Evolutionary conservation across 2,888 invertebrate genomes (phyloP).

Genomic region (Halictus ligatus): DNA sequence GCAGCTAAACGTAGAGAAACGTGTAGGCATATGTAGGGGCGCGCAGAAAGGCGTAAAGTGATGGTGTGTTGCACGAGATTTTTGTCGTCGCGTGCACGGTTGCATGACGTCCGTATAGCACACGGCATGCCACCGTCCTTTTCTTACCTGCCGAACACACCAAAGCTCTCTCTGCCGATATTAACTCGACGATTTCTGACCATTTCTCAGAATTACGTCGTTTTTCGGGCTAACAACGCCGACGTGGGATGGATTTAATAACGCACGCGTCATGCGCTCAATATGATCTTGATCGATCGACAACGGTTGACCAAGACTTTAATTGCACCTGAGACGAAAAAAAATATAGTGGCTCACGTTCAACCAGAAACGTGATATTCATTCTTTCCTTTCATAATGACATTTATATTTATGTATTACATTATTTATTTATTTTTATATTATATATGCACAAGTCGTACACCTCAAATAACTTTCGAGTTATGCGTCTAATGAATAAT

Average conservation of each 20-base stretch:
- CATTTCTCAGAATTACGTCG: slow-evolving; percentile 64
- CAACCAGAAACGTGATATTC: slow-evolving; percentile 9
- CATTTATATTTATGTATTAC: neutral
- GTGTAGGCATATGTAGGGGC: slow-evolving; percentile 38
- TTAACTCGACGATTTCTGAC: slow-evolving; percentile 70
- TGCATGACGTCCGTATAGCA: slow-evolving; percentile 75
- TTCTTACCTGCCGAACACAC: slow-evolving; percentile 72
- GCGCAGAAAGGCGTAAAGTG: slow-evolving; percentile 54
- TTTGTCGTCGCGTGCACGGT: slow-evolving; percentile 76
- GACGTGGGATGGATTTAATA: slow-evolving; percentile 57
- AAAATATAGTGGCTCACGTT: neutral
- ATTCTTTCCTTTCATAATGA: neutral
- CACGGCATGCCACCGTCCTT: slow-evolving; percentile 72
- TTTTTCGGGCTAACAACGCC: slow-evolving; percentile 65
- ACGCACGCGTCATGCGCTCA: slow-evolving; percentile 42
- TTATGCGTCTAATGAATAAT: too few relatives aligned
- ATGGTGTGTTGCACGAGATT: slow-evolving; percentile 66
- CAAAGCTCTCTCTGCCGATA: slow-evolving; percentile 69
- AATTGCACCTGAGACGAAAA: neutral
- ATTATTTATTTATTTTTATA: too few relatives aligned
- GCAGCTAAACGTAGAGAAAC: slow-evolving; percentile 20
- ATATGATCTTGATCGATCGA: slow-evolving; percentile 53
- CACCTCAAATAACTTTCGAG: too few relatives aligned
- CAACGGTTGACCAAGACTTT: slow-evolving; percentile 8
- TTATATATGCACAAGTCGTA: too few relatives aligned